Conservation (phyloP, 2,113 vertebrate species). For the Bufo bufo region DNA sequence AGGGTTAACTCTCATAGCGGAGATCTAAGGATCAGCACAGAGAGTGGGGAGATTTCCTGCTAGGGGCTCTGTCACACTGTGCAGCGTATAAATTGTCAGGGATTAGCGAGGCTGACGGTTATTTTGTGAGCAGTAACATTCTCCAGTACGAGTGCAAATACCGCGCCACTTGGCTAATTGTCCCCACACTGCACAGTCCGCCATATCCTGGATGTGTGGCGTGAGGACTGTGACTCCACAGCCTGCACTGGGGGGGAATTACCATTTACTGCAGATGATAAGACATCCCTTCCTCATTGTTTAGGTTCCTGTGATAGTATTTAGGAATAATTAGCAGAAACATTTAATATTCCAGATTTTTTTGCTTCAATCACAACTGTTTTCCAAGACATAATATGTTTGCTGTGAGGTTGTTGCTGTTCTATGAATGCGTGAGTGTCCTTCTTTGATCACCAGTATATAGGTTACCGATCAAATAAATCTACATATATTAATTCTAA, state of each 20-base stretch:
- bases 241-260: not conserved
- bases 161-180: not conserved
- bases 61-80: conserved; percentile 59
- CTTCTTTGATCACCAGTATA: no score
- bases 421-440: no score
- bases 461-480: no score
- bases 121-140: conserved; percentile 60
- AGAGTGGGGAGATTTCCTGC: conserved; percentile 41
- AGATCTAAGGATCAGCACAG: conserved; percentile 36
- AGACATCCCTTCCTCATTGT: not conserved
- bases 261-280: not conserved
- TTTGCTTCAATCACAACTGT: no score
- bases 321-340: no score
- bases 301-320: not conserved
- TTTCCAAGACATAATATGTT: no score
- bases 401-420: no score
- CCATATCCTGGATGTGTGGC: not conserved
- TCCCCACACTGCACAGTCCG: not conserved
- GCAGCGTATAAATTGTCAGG: conserved; percentile 75
- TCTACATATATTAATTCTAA: not conserved
- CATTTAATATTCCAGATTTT: no score
- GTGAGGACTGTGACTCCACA: not conserved
- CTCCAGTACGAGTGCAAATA: not conserved
- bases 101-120: conserved; percentile 71
- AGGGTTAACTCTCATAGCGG: conserved; percentile 38